Conservation (phyloP, 2,888 invertebrate genomes). For the Pomacea canaliculata region DNA sequence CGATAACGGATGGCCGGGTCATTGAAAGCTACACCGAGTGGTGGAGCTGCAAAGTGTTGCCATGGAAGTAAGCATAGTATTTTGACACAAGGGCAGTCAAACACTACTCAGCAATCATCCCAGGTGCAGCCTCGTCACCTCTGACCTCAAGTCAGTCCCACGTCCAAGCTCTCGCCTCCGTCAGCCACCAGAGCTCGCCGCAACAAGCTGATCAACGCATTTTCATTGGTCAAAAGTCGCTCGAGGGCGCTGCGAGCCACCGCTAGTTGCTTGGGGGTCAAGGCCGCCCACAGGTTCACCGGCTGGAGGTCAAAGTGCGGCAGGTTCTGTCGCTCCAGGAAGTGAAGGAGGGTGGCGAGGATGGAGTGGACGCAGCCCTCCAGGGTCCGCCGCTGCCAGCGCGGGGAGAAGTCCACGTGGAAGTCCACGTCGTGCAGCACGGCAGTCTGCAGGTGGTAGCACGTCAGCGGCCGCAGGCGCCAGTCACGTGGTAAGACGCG, state of each 20-base stretch:
- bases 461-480: conserved; percentile 43
- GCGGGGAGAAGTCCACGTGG: conserved; percentile 55
- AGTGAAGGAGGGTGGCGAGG: conserved; percentile 48
- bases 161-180: too few species aligned
- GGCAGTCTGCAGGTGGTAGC: conserved; percentile 59
- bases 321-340: conserved; percentile 37
- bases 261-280: conserved; percentile 39
- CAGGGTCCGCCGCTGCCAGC: conserved; percentile 57
- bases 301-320: conserved; percentile 59
- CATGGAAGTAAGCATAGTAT: too few species aligned
- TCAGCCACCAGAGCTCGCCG: neutral
- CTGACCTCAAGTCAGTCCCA: too few species aligned
- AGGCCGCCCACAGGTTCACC: conserved; percentile 48
- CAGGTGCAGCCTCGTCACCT: too few species aligned
- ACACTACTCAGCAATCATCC: too few species aligned
- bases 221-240: conserved; percentile 46
- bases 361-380: conserved; percentile 53
- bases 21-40: too few species aligned
- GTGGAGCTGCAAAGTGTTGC: too few species aligned
- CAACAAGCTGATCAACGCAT: conserved; percentile 44
- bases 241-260: conserved; percentile 46
- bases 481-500: conserved; percentile 42
- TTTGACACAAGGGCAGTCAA: too few species aligned
- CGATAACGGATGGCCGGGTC: too few species aligned
- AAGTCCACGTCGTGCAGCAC: conserved; percentile 58